Percentiles rank a stretch among this genome's conserved stretches.
These are phyloP conservation scores for Drosophila biarmipes DNA, from an alignment of 1,140 invertebrate genomes.

Conservation along the genomic window DNA sequence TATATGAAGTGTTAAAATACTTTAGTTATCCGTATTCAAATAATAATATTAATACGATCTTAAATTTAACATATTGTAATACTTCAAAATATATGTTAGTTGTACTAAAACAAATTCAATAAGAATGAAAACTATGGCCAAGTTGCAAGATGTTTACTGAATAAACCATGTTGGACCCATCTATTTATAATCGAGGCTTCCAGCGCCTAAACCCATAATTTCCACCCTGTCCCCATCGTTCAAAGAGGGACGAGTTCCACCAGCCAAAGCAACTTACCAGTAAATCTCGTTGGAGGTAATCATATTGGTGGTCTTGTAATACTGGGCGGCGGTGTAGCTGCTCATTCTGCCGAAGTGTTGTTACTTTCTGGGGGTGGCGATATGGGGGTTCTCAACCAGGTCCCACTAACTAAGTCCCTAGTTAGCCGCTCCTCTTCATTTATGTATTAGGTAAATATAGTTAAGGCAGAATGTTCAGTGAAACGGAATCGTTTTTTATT, in stretches of 20 bases:
- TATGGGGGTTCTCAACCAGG: neutral
- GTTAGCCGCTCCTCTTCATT: constrained; percentile 35
- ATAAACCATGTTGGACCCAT: no score
- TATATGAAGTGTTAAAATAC: no score
- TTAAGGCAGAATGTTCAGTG: constrained; percentile 74
- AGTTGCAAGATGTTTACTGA: no score
- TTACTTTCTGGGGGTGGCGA: constrained; percentile 14
- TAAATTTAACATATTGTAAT: no score
- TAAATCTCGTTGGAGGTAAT: constrained; percentile 84
- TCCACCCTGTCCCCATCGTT: neutral
- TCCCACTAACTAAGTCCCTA: constrained; percentile 12
- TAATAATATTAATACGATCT: no score
- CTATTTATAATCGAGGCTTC: neutral
- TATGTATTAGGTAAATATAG: constrained; percentile 52
- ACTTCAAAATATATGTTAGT: no score
- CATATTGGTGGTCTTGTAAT: constrained; percentile 83
- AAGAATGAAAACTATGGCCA: no score
- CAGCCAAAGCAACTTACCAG: constrained; percentile 67
- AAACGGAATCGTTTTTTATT: constrained; percentile 68
- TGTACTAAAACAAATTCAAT: no score
- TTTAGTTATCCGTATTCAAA: no score
- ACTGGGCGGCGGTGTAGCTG: constrained; percentile 76
- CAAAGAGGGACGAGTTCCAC: constrained; percentile 23
- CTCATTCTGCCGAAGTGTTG: constrained; percentile 56
- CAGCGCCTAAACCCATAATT: constrained; percentile 1